phyloP scores from a whole-genome alignment of 2,113 vertebrate genomes.

The Chloropsis hardwickii region DNA sequence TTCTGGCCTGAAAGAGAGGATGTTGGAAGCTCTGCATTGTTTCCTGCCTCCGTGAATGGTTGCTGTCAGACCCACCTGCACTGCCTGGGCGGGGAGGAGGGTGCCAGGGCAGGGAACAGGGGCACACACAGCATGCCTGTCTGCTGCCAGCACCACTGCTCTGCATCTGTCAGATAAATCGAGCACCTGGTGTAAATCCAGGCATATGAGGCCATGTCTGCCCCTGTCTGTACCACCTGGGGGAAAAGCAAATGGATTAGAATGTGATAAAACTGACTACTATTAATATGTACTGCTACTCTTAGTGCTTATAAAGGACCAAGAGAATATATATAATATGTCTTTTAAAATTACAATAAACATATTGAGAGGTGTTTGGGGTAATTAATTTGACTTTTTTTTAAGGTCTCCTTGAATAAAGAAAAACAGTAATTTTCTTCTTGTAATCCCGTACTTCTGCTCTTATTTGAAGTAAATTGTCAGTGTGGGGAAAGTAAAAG shows the following conservation, averaged over 20 bases:
- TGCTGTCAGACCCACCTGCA: not conserved
- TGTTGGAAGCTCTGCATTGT: not conserved
- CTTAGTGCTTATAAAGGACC: not conserved
- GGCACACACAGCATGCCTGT: fast-evolving
- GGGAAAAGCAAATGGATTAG: not conserved
- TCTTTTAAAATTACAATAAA: not conserved
- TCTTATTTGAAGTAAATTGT: not conserved
- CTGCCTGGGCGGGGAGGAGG: not conserved
- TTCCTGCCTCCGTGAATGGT: not conserved
- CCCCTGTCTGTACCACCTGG: not conserved
- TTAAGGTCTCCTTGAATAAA: not conserved
- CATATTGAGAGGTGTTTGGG: not conserved
- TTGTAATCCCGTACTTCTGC: not conserved
- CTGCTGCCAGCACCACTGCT: fast-evolving
- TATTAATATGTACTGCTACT: not conserved
- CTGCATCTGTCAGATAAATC: not conserved
- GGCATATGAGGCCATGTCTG: no score
- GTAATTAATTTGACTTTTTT: not conserved
- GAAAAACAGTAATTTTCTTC: not conserved
- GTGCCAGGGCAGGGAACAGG: not conserved
- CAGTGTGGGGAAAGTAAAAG: not conserved
- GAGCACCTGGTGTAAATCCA: not conserved
- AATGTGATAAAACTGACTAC: not conserved
- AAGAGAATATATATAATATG: not conserved
- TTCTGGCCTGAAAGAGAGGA: not conserved